A percentile compares a stretch with the other conserved stretches of the same genome.
These are phyloP conservation scores for Melanotaenia parkinsoni DNA, from an alignment of 2,797 vertebrate species.

Conservation along the genomic window DNA sequence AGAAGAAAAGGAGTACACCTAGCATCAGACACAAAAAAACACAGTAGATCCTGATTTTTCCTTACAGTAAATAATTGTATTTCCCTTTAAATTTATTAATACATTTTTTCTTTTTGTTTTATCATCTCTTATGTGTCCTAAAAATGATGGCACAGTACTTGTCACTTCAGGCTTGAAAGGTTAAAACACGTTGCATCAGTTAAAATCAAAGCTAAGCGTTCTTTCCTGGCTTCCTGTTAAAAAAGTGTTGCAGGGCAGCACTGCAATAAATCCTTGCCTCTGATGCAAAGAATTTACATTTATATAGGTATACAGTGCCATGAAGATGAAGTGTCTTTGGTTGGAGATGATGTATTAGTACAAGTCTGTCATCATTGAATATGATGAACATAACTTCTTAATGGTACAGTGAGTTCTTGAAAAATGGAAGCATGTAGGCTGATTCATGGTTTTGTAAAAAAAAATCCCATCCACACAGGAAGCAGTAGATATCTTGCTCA, in stretches of 20 bases:
- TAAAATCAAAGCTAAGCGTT: neutral
- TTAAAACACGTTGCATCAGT: constrained; percentile 1
- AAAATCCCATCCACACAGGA: neutral
- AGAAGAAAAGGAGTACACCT: too few relatives aligned
- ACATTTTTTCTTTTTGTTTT: too few relatives aligned
- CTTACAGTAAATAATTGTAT: too few relatives aligned
- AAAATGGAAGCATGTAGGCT: neutral
- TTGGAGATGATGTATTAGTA: neutral
- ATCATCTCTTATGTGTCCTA: too few relatives aligned
- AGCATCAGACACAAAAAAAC: too few relatives aligned
- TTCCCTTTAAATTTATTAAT: too few relatives aligned
- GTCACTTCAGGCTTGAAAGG: too few relatives aligned
- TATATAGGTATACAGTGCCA: constrained; percentile 18
- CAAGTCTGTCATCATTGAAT: neutral
- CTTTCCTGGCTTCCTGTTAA: constrained; percentile 15
- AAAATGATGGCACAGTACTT: too few relatives aligned
- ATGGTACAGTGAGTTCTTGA: neutral
- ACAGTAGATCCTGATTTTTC: too few relatives aligned
- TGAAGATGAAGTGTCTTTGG: constrained; percentile 20
- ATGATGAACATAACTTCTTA: constrained; percentile 11
- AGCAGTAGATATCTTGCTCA: neutral
- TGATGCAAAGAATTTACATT: constrained; percentile 23
- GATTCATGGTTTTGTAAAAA: neutral
- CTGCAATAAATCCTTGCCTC: constrained; percentile 22
- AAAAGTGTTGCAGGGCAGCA: neutral